These are phyloP conservation scores for Salticus scenicus DNA, from an alignment of 2,888 invertebrate genomes.

Conservation along the genomic window DNA sequence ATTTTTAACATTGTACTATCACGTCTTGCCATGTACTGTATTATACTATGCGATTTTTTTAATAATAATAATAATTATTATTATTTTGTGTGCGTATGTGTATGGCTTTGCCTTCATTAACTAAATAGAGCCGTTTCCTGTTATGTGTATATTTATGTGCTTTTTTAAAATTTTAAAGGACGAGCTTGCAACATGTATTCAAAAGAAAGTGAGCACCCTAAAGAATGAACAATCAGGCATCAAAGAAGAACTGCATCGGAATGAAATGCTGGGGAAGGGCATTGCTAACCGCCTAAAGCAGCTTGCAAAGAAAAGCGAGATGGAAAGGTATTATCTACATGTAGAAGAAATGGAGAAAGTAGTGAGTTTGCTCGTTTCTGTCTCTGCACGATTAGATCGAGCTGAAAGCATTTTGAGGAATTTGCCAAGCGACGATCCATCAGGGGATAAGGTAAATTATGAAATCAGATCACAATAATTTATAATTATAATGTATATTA, in stretches of 20 bases:
- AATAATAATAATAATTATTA: too few species aligned
- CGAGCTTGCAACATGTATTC: conserved; percentile 84
- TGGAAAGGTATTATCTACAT: conserved; percentile 83
- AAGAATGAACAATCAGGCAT: conserved; percentile 83
- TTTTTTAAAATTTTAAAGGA: conserved; percentile 80
- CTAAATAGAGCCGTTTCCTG: too few species aligned
- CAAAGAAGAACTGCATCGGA: conserved; percentile 83
- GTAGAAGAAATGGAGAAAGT: conserved; percentile 89
- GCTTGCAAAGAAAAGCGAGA: conserved; percentile 81
- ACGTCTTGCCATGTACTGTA: too few species aligned
- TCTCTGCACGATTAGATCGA: conserved; percentile 86
- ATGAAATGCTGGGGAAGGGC: conserved; percentile 84
- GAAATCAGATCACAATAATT: too few species aligned
- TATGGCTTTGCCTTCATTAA: too few species aligned
- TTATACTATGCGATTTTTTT: too few species aligned
- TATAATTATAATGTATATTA: too few species aligned
- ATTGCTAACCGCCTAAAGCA: conserved; percentile 80
- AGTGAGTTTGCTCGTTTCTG: conserved; percentile 85
- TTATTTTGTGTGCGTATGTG: too few species aligned
- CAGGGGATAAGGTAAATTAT: conserved; percentile 79
- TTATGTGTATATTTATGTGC: too few species aligned
- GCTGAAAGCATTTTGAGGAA: conserved; percentile 83
- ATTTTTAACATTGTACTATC: too few species aligned
- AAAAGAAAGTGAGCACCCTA: conserved; percentile 84
- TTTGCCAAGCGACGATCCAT: conserved; percentile 79